Base-by-base conservation (phyloP, 2,797 vertebrate genomes). In the Chaetodon trifasciatus region DNA sequence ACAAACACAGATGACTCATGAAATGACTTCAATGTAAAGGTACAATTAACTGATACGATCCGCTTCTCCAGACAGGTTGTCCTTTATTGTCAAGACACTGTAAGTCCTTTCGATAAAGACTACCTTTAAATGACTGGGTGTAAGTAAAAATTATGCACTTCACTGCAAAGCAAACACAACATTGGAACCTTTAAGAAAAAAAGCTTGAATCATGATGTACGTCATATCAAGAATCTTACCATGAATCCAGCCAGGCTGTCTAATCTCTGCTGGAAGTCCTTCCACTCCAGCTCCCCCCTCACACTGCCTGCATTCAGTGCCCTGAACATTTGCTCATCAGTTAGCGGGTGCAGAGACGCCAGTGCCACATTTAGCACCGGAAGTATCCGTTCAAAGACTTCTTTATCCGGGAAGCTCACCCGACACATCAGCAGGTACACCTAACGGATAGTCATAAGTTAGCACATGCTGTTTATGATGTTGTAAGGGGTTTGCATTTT, bases 291-390 rank as follows among this genome's bases (percentile, higher is more conserved):
- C 70, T 97, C 96, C 4, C 96, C 96, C 11, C 83, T 94, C 81
- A 98, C 91, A 23, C 95, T 95, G 77, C 98, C 97, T 0, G 98
- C 97, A 50, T 98, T 99, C 86, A 99, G 95, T 8, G 98, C 97
- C 60, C 97, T 96, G 93, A 98, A 99, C 89, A 99, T 97, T 96
- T 99, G 98, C 66, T 99, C 98, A 5, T 99, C 98, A 2, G 98
- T 97, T 95, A 99, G 95, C 57, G 98, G 98, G 89, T 99, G 98
- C 70, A 99, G 95, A 40, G 98, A 99, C 0, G 98, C 97, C 44
- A 99, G 93, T 0, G 97, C 96, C 93, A 99, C 97, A 3, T 99
- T 99, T 72, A 99, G 82, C 77, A 99, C 94, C 0, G 98, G 97
- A 79, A 97, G 96, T 0, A 96, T 96, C 68, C 96, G 96, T 85